Conservation (phyloP, 1,140 invertebrate genomes). For the Sitobion miscanthi region DNA sequence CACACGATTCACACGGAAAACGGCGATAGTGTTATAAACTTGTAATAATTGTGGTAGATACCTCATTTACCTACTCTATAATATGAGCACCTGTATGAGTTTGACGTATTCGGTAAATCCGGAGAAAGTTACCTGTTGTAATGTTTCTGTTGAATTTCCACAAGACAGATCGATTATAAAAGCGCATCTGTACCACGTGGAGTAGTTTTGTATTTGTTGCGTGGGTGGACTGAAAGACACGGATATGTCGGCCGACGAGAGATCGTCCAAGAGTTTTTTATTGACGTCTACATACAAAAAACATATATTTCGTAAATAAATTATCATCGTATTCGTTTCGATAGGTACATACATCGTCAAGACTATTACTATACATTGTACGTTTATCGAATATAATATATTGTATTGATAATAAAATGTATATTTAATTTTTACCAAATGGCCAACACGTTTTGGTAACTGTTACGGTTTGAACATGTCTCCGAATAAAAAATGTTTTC, state of each 20-base stretch:
- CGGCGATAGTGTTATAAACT: background rate
- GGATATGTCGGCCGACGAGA: background rate
- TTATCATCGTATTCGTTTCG: background rate
- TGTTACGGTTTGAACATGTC: slow-evolving; percentile 13
- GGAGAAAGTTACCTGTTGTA: background rate
- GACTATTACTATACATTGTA: background rate
- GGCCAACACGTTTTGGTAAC: background rate
- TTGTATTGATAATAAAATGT: background rate
- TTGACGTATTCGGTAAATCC: background rate
- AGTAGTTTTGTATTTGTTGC: background rate
- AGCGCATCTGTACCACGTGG: slow-evolving; percentile 5
- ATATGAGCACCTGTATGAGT: too few species aligned
- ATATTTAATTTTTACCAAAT: background rate
- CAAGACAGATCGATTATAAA: slow-evolving; percentile 22
- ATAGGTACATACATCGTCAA: background rate
- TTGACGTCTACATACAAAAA: background rate
- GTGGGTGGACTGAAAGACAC: background rate
- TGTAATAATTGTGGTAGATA: too few species aligned
- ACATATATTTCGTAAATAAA: background rate
- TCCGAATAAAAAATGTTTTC: background rate
- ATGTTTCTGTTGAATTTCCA: background rate
- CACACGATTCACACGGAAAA: background rate
- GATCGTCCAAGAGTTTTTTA: background rate
- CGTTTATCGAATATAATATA: background rate
- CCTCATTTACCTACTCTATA: too few species aligned